Evolutionary conservation across 2,113 vertebrate genomes (phyloP).

Genomic region (Scopus umbretta): DNA sequence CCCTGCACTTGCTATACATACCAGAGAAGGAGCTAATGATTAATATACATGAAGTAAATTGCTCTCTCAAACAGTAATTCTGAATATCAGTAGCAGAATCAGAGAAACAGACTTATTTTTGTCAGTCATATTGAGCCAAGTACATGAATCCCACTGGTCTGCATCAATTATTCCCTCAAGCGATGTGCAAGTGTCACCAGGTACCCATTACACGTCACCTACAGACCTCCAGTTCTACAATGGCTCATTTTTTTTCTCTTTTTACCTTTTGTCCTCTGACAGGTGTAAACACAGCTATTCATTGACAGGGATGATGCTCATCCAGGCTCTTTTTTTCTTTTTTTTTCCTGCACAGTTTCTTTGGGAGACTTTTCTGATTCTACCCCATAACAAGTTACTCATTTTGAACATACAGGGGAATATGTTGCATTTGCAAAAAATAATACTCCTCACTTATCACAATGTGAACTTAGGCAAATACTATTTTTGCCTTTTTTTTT

Average conservation of each 20-base stretch:
- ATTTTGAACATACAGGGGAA: background rate
- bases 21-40: background rate
- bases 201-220: accelerated
- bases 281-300: background rate
- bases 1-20: background rate
- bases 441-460: background rate
- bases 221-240: background rate
- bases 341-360: background rate
- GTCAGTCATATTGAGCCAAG: background rate
- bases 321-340: background rate
- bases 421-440: background rate
- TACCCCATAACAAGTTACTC: background rate
- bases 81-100: background rate
- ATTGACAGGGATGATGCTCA: background rate
- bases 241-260: background rate
- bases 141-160: accelerated
- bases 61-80: background rate
- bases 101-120: background rate
- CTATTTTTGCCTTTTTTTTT: background rate
- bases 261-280: background rate
- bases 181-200: background rate
- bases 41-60: background rate
- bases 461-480: background rate
- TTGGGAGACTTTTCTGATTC: background rate
- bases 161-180: background rate